These are phyloP conservation scores for Oeneis ivallda DNA, from an alignment of 2,888 invertebrate species.

Conservation along the genomic window DNA sequence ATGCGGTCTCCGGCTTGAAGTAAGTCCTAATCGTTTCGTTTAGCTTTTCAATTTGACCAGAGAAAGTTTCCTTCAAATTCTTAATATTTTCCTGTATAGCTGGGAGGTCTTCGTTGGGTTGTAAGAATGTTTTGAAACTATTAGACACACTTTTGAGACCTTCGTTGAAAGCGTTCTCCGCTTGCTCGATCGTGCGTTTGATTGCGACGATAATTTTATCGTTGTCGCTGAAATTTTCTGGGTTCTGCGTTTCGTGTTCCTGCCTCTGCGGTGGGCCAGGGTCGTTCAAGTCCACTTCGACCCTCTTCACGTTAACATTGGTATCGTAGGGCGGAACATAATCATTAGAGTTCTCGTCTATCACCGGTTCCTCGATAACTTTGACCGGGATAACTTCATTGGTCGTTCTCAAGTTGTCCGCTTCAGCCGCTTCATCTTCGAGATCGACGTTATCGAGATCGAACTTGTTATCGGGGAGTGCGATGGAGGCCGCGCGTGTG, in stretches of 20 bases:
- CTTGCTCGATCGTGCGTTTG: slow-evolving; percentile 55
- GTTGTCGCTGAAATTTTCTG: slow-evolving; percentile 55
- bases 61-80: slow-evolving; percentile 55
- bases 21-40: slow-evolving; percentile 56
- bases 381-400: slow-evolving; percentile 61
- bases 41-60: slow-evolving; percentile 57
- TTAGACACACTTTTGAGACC: slow-evolving; percentile 56
- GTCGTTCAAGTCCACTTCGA: slow-evolving; percentile 59
- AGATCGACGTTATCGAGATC: slow-evolving; percentile 46
- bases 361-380: slow-evolving; percentile 56
- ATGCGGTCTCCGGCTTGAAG: slow-evolving; percentile 44
- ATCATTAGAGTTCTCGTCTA: slow-evolving; percentile 45
- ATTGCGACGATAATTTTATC: slow-evolving; percentile 51
- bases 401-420: slow-evolving; percentile 44
- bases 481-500: slow-evolving; percentile 62
- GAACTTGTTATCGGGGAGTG: slow-evolving; percentile 50
- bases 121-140: slow-evolving; percentile 56
- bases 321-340: slow-evolving; percentile 48
- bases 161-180: slow-evolving; percentile 48
- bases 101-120: slow-evolving; percentile 54
- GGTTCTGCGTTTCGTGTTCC: slow-evolving; percentile 71
- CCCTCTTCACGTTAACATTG: slow-evolving; percentile 49
- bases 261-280: slow-evolving; percentile 70
- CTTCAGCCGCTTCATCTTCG: slow-evolving; percentile 34
- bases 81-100: slow-evolving; percentile 56